A percentile compares a stretch with the other conserved stretches of the same genome.
Conservation (phyloP, 2,888 invertebrate genomes). For the Eudemis profundana region DNA sequence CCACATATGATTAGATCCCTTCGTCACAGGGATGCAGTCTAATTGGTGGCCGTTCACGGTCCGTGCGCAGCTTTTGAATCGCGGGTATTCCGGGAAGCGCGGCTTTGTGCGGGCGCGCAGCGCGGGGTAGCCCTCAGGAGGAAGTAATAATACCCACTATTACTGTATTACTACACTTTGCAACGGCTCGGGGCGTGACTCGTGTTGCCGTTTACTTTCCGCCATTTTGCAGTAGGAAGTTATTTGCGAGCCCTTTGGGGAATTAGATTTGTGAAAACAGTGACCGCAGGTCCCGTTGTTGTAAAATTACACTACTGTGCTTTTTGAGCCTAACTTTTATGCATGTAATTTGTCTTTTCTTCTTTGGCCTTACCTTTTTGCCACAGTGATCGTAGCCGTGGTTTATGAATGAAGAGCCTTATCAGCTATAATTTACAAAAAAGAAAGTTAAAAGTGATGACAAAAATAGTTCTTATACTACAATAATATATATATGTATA, state of each 20-base stretch:
- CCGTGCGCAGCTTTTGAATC: slow-evolving; percentile 56
- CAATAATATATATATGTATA: no score
- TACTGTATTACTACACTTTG: slow-evolving; percentile 41
- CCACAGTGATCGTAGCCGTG: no score
- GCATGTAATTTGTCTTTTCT: no score
- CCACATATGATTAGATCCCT: slow-evolving; percentile 13
- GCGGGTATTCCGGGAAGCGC: slow-evolving; percentile 65
- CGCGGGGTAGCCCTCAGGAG: slow-evolving; percentile 50
- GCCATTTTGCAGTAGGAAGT: slow-evolving; percentile 41
- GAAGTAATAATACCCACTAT: slow-evolving; percentile 49
- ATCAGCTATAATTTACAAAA: no score
- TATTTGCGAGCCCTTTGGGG: slow-evolving; percentile 26
- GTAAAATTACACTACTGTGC: neutral
- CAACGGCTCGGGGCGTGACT: slow-evolving; percentile 42
- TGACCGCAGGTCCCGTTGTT: neutral
- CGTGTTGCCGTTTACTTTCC: slow-evolving; percentile 41
- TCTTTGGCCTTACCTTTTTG: no score
- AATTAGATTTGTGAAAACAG: slow-evolving; percentile 7
- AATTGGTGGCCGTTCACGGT: slow-evolving; percentile 46
- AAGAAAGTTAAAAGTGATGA: no score
- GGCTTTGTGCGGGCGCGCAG: slow-evolving; percentile 57
- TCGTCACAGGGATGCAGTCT: slow-evolving; percentile 39
- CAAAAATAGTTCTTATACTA: no score
- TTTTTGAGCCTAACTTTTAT: no score
- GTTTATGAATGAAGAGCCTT: no score